These are phyloP conservation scores for Eucidaris tribuloides DNA, from an alignment of 35 echinoderm and acorn worm genomes.

Conservation along the genomic window DNA sequence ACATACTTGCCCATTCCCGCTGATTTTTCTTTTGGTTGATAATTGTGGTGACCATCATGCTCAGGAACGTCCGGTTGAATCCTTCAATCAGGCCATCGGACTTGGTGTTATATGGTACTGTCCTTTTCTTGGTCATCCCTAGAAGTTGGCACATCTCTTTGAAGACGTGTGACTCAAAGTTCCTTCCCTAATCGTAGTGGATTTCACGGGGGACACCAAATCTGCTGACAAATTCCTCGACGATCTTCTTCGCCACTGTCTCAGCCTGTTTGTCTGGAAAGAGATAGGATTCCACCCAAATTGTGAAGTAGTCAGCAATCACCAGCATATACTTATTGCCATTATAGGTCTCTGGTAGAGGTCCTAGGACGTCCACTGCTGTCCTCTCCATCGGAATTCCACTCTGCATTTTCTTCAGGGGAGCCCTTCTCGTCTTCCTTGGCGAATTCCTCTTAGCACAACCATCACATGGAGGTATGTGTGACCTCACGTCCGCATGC, in stretches of 20 bases:
- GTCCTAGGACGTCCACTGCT: conserved; percentile 35
- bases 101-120: conserved; percentile 23
- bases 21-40: no score
- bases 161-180: conserved; percentile 58
- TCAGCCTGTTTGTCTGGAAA: conserved; percentile 25
- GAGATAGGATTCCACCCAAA: conserved; percentile 53
- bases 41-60: conserved; percentile 6
- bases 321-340: conserved; percentile 47
- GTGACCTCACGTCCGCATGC: not conserved
- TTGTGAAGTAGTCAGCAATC: conserved; percentile 47
- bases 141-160: conserved; percentile 41
- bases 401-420: not conserved
- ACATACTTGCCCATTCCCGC: no score
- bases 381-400: conserved; percentile 35
- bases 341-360: conserved; percentile 31
- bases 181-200: conserved; percentile 53
- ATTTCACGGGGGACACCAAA: conserved; percentile 37
- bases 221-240: conserved; percentile 26
- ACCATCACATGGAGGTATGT: not conserved
- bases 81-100: conserved; percentile 56
- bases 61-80: conserved; percentile 46
- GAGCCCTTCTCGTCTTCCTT: not conserved
- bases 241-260: conserved; percentile 35
- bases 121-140: conserved; percentile 39
- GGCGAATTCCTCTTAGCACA: conserved; percentile 25